Percentiles rank a stretch among this genome's conserved stretches.
phyloP scores from a whole-genome alignment of 1,140 invertebrate species.

The Leptonema lineaticorne region DNA sequence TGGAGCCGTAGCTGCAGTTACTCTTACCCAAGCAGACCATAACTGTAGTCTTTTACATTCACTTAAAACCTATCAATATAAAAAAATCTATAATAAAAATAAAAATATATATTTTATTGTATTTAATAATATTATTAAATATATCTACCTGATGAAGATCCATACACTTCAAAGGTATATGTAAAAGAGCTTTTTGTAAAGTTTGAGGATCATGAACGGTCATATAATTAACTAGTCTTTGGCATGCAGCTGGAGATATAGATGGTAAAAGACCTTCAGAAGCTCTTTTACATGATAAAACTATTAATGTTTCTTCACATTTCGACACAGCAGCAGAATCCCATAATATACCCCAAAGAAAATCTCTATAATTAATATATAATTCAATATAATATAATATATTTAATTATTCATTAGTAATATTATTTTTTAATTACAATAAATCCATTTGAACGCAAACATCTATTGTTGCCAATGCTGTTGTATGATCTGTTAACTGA shows the following conservation, averaged over 20 bases:
- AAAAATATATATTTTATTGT: not conserved
- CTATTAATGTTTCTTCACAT: conserved; percentile 14
- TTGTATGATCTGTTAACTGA: conserved; percentile 25
- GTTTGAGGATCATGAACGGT: conserved; percentile 22
- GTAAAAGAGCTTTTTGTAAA: conserved; percentile 36
- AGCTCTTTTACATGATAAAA: conserved; percentile 27
- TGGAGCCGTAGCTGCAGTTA: conserved; percentile 32
- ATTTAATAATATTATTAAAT: not conserved
- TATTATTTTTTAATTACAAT: conserved; percentile 22
- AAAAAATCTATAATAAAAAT: not conserved
- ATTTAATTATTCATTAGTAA: not conserved
- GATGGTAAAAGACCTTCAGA: conserved; percentile 32
- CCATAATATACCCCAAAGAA: conserved; percentile 36
- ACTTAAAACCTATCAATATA: conserved; percentile 32
- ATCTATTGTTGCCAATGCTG: conserved; percentile 31
- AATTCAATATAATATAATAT: not conserved
- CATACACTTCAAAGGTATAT: conserved; percentile 36
- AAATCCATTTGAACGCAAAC: conserved; percentile 38
- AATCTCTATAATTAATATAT: conserved; percentile 26
- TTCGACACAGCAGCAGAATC: conserved; percentile 24
- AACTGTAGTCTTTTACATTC: conserved; percentile 33
- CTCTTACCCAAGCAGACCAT: conserved; percentile 38
- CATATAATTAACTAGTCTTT: conserved; percentile 32
- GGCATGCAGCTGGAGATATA: conserved; percentile 29
- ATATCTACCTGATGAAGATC: conserved; percentile 37